These are phyloP conservation scores for Lamprotornis superbus DNA, from an alignment of 2,113 vertebrate species.

Conservation along the genomic window DNA sequence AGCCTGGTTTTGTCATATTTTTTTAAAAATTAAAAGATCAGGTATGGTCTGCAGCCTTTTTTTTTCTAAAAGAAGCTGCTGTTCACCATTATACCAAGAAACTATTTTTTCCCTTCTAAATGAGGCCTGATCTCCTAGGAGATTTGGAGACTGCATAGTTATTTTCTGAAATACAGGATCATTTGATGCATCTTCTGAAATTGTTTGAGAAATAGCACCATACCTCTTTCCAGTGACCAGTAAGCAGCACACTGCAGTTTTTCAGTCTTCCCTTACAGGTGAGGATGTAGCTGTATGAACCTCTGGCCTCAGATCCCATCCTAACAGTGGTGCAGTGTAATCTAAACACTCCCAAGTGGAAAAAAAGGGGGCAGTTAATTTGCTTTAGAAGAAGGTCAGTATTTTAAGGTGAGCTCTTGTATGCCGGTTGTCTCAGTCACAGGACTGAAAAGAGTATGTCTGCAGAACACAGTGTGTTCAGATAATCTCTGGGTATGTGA, in stretches of 20 bases:
- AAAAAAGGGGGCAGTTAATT: background rate
- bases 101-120: background rate
- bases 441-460: background rate
- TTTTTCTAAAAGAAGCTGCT: background rate
- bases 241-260: background rate
- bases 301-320: background rate
- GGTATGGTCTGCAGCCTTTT: background rate
- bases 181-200: background rate
- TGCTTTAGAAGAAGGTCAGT: background rate
- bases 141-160: background rate
- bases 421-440: accelerated
- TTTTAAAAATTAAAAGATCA: background rate
- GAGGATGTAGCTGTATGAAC: background rate
- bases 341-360: background rate
- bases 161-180: background rate
- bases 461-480: background rate
- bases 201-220: background rate
- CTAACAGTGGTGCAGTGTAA: background rate
- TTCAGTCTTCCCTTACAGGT: background rate
- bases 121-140: slow-evolving; percentile 25
- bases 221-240: background rate
- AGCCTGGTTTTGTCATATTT: slow-evolving; percentile 6
- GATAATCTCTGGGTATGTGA: background rate
- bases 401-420: background rate
- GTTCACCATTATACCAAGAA: background rate